Percentiles rank a stretch among this genome's conserved stretches.
Conservation (phyloP, 2,797 vertebrate species). For the Crocodylus rhombifer region DNA sequence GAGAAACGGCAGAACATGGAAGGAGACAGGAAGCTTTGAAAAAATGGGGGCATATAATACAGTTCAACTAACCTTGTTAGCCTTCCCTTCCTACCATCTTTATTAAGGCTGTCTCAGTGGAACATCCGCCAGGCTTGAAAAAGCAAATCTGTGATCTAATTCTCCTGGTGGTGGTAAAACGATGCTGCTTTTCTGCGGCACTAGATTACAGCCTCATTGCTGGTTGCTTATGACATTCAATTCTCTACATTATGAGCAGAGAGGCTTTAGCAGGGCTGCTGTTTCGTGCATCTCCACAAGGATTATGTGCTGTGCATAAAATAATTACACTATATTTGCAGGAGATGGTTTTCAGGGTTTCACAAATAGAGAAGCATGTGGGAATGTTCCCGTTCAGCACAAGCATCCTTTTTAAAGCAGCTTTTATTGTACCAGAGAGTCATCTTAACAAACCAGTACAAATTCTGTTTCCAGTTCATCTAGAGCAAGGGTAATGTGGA, state of each 20-base stretch:
- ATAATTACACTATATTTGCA: background rate
- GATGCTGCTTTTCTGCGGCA: background rate
- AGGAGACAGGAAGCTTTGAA: background rate
- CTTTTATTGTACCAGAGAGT: background rate
- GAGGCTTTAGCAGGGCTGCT: background rate
- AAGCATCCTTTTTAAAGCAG: too few relatives aligned
- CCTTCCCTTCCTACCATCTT: background rate
- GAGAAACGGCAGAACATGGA: background rate
- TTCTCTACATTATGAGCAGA: background rate
- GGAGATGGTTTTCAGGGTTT: background rate
- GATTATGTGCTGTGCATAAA: background rate
- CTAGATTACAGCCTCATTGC: background rate
- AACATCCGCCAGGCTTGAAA: background rate
- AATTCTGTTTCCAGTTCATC: background rate
- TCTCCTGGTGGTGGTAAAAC: background rate
- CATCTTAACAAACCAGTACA: background rate
- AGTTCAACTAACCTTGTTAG: background rate
- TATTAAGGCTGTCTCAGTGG: background rate
- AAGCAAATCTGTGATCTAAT: background rate
- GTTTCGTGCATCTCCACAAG: background rate
- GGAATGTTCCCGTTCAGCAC: too few relatives aligned
- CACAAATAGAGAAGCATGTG: too few relatives aligned
- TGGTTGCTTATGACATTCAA: too few relatives aligned
- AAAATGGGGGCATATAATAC: background rate
- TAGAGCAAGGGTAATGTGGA: background rate